A percentile compares a stretch with the other conserved stretches of the same genome.
Evolutionary conservation across 2,797 vertebrate species (phyloP).

Genomic region (Acanthis flammea): DNA sequence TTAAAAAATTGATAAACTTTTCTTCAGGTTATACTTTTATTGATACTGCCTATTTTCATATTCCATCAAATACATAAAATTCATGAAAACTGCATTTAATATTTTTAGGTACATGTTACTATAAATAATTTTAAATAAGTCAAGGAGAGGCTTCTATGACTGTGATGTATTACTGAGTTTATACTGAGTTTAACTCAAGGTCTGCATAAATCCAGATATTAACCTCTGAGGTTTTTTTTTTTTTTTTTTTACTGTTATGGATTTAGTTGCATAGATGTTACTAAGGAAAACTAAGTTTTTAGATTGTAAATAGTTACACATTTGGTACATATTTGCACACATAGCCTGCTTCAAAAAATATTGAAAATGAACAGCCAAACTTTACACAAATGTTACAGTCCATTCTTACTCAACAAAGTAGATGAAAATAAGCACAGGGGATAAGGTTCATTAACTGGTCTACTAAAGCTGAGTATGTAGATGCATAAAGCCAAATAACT

Average conservation of each 20-base stretch:
- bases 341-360: not conserved
- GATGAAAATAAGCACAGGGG: not conserved
- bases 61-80: not conserved
- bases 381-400: not conserved
- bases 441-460: not conserved
- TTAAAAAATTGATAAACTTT: not conserved
- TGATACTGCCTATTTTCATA: not conserved
- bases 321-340: not conserved
- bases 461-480: not conserved
- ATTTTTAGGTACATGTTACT: not conserved
- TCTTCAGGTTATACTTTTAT: not conserved
- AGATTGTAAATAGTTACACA: not conserved
- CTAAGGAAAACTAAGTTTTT: not conserved
- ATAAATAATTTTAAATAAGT: not conserved
- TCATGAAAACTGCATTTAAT: not conserved
- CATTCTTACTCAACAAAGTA: not conserved
- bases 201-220: not conserved
- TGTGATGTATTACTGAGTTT: not conserved
- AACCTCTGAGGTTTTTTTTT: accelerated
- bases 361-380: not conserved
- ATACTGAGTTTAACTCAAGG: not conserved
- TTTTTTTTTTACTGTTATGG: not conserved
- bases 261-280: not conserved
- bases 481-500: not conserved
- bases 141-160: not conserved